Conservation (phyloP, 2,113 vertebrate species). For the Leptocoma aspasia region DNA sequence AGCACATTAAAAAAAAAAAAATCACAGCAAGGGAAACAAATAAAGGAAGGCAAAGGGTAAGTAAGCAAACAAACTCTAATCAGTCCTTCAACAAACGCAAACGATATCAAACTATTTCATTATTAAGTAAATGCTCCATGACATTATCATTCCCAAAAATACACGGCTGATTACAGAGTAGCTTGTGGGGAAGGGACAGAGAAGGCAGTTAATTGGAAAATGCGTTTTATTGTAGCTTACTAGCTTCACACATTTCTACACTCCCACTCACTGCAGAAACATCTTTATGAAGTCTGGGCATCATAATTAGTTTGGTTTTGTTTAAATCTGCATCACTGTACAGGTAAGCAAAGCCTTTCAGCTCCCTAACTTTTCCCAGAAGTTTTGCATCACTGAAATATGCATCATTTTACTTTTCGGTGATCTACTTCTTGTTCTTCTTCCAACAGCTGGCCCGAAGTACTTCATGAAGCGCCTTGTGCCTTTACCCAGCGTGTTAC, state of each 20-base stretch:
- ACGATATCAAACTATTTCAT: not conserved
- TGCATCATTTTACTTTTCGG: not conserved
- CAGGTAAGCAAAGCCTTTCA: not conserved
- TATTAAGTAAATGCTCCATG: not conserved
- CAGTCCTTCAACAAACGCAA: not conserved
- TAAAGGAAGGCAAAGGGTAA: not conserved
- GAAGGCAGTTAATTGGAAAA: not conserved
- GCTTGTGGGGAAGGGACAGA: not conserved
- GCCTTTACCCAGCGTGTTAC: not conserved
- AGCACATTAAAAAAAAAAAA: not conserved
- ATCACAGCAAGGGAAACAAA: not conserved
- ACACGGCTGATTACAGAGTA: not conserved
- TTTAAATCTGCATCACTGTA: slow-evolving; percentile 20
- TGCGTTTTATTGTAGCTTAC: not conserved
- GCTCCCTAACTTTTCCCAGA: not conserved
- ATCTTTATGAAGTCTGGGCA: not conserved
- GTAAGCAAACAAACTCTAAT: not conserved
- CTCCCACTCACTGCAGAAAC: not conserved
- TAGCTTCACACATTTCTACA: not conserved
- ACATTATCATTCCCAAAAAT: not conserved
- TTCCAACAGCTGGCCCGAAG: not conserved
- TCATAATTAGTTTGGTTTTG: slow-evolving; percentile 10
- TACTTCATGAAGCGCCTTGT: rapidly evolving
- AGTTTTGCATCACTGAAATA: slow-evolving; percentile 6
- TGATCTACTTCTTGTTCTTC: not conserved